phyloP scores from a whole-genome alignment of 2,113 vertebrate genomes.

The Triplophysa tibetana region DNA sequence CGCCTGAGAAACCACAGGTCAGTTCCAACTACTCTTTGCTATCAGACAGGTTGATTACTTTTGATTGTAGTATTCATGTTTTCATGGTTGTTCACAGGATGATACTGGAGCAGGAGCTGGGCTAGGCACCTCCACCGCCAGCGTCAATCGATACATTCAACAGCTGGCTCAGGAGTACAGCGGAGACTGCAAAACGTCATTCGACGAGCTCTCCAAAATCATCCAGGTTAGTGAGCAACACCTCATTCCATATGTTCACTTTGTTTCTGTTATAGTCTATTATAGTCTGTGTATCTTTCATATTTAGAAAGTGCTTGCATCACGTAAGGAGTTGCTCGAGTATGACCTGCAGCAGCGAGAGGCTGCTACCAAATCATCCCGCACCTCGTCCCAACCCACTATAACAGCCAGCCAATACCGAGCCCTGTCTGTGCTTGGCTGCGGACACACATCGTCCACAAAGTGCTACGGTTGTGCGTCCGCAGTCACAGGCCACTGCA shows the following conservation, averaged over 20 bases:
- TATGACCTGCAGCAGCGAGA: constrained; percentile 97
- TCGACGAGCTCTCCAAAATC: constrained; percentile 98
- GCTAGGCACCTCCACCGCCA: constrained; percentile 89
- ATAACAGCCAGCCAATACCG: constrained; percentile 97
- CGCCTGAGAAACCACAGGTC: constrained; percentile 97
- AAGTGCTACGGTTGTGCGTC: constrained; percentile 98
- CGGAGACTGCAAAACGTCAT: constrained; percentile 97
- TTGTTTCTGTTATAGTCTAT: background rate
- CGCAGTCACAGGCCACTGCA: constrained; percentile 94
- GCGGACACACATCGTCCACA: constrained; percentile 93
- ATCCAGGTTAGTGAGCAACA: constrained; percentile 82
- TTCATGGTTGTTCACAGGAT: constrained; percentile 75
- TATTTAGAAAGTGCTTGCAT: constrained; percentile 96
- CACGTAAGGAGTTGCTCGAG: constrained; percentile 94
- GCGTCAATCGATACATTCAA: constrained; percentile 97
- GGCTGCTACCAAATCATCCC: constrained; percentile 90
- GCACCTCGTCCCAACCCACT: constrained; percentile 86
- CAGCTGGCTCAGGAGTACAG: constrained; percentile 97
- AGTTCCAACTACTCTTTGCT: constrained; percentile 26
- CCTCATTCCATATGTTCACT: background rate
- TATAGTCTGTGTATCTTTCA: background rate
- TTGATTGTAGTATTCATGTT: background rate
- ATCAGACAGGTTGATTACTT: background rate
- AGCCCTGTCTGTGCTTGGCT: constrained; percentile 90
- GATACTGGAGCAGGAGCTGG: constrained; percentile 85